These are phyloP conservation scores for Wasmannia auropunctata DNA, from an alignment of 1,140 invertebrate species.

Conservation along the genomic window DNA sequence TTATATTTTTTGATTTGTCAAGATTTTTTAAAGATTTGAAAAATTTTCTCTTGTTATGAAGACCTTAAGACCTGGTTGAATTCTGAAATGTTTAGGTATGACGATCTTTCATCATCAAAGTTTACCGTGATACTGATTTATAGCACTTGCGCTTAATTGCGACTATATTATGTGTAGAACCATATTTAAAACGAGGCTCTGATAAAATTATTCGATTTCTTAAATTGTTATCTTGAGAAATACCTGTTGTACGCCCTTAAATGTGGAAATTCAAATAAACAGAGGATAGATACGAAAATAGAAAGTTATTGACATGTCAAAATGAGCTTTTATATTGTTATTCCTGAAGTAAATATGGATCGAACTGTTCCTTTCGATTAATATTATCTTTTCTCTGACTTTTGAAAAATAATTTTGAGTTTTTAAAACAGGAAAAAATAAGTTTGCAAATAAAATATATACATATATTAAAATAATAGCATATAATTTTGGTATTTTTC, in stretches of 20 bases:
- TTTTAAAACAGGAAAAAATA: background rate
- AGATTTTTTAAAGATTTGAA: background rate
- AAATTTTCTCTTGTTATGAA: background rate
- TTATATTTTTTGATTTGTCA: too few relatives aligned
- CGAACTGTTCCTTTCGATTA: background rate
- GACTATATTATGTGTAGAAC: background rate
- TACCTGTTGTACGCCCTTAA: background rate
- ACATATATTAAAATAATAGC: too few relatives aligned
- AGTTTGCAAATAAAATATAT: background rate
- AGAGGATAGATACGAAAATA: background rate
- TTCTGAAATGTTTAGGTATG: background rate
- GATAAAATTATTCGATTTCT: background rate
- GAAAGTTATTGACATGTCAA: background rate
- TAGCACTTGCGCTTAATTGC: background rate
- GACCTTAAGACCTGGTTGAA: background rate
- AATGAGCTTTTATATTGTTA: background rate
- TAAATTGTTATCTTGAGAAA: background rate
- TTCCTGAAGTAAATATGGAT: background rate
- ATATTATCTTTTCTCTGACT: background rate
- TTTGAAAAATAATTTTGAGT: background rate
- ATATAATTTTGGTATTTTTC: too few relatives aligned
- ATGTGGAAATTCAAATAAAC: background rate
- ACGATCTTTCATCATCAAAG: background rate
- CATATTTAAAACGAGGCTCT: background rate
- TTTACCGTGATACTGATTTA: background rate